Evolutionary conservation across 2,797 vertebrate genomes (phyloP), one percentile per base, ranked within the genome.

Genomic region (Gouania willdenowi): DNA sequence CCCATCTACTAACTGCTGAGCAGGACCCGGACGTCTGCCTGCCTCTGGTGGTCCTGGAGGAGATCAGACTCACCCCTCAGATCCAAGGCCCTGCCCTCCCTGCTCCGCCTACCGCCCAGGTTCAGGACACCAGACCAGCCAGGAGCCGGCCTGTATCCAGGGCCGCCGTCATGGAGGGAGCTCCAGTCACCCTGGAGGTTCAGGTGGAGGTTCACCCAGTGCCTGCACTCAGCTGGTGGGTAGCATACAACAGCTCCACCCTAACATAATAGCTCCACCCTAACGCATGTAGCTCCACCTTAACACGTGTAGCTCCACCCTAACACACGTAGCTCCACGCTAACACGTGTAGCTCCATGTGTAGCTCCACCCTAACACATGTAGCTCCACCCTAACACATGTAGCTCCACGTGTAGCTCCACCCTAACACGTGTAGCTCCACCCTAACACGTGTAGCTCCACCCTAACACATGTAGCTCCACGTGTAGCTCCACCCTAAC

Each of bases 201-300:
- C 92, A 95, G 92, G 92, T 97, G 77, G 87, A 82, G 22, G 92
- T 89, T 92, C 89, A 87, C 57, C 92, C 92, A 72, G 91, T 95
- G 79, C 93, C 94, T 85, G 85, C 82, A 60, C 78, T 97, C 76
- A 95, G 91, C 78, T 94, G 95, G 94, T 98, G 94, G 94, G 95
- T 96, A 94, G 92, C 91, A 65, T 91, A 92, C 84, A 93, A 92
- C 55, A 92, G 33, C 78, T 90, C n/a, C 71, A 75, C 49, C 43
- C 29, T 46, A 82, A 71, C 73, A 70, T 62, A 53, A 12, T 32
- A 12, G 6, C 22, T 18, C 3, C 10, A 10, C 10, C 10, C 10
- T 10, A 10, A 10, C 10, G n/a, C n/a, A n/a, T n/a, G n/a, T n/a
- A n/a, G n/a, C n/a, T n/a, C n/a, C n/a, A n/a, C n/a, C n/a, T n/a